Base-by-base conservation (phyloP, 2,888 invertebrate species). In the Rhaphigaster nebulosa region DNA sequence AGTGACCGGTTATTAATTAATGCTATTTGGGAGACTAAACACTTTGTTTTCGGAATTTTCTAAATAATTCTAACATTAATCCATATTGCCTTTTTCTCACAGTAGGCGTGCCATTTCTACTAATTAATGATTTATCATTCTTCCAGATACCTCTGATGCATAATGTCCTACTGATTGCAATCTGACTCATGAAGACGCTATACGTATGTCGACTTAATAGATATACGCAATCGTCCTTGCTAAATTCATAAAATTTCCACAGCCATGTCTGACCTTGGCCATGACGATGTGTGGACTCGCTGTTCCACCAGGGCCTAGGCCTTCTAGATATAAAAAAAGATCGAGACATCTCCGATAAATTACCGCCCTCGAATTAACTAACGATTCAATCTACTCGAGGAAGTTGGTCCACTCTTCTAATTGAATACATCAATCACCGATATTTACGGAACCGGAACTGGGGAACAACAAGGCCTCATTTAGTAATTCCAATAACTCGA, bases 361-460 rank as follows among this genome's bases (percentile, higher is more conserved):
- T 76, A 76, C 23, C 23, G 38, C 70, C 38, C 20, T 38, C 20
- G 70, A 65, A 29, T 34, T 65, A 65, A 34, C 65, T 18, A 65
- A 65, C 29, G 65, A 23, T 38, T 34, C 34, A 76, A 76, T 76
- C 20, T 20, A 34, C 70, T 76, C 15, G 70, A 38, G 34, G 34
- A 18, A 34, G 29, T 23, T 76, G 34, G n/a, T n/a, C 70, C 70
- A 76, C 70, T 38, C 34, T 12, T 20, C 38, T 76, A 76, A 76
- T 76, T 76, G 70, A 76, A 38, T 8, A 0, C 38, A 76, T 76
- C 70, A 34, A 76, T 76, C 70, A 76, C 20, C 10, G 34, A 18
- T 76, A 76, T 76, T 76, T 38, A 38, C 70, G 70, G 70, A 38
- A 76, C 70, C 70, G 70, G 70, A 70, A 70, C 70, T 13, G 29